A percentile compares a stretch with the other conserved stretches of the same genome.
These are phyloP conservation scores for Odontomyia ornata DNA, from an alignment of 2,888 invertebrate genomes.

Conservation along the genomic window DNA sequence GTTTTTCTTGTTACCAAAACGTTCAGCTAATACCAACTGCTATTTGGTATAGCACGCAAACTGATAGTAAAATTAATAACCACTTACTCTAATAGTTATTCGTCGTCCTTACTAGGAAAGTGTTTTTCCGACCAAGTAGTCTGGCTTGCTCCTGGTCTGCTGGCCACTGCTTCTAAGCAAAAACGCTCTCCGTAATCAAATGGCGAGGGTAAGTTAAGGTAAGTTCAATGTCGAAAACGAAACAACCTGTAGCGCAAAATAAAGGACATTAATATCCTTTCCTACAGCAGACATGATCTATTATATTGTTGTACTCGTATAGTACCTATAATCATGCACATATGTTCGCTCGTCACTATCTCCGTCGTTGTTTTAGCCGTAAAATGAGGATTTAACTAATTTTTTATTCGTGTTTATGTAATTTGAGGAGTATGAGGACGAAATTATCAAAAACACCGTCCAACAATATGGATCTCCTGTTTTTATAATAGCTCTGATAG, in stretches of 20 bases:
- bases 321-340: neutral
- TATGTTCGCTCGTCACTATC: neutral
- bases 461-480: conserved; percentile 7
- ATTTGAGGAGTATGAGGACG: neutral
- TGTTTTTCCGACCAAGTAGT: neutral
- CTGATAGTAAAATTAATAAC: conserved; percentile 55
- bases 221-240: neutral
- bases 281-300: neutral
- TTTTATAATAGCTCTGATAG: neutral
- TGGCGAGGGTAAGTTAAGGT: neutral
- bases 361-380: neutral
- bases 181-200: neutral
- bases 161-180: neutral
- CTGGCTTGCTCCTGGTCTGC: neutral
- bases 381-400: conserved; percentile 25
- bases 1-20: neutral
- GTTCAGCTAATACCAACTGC: neutral
- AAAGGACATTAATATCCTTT: neutral
- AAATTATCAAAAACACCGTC: neutral
- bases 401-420: conserved; percentile 31
- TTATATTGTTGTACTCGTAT: too few relatives aligned
- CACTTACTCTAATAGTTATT: conserved; percentile 53
- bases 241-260: conserved; percentile 11
- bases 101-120: neutral
- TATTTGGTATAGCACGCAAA: conserved; percentile 54